Percentiles rank a stretch among this genome's conserved stretches.
phyloP scores from a whole-genome alignment of 2,888 invertebrate genomes.

The Sturmia bella region DNA sequence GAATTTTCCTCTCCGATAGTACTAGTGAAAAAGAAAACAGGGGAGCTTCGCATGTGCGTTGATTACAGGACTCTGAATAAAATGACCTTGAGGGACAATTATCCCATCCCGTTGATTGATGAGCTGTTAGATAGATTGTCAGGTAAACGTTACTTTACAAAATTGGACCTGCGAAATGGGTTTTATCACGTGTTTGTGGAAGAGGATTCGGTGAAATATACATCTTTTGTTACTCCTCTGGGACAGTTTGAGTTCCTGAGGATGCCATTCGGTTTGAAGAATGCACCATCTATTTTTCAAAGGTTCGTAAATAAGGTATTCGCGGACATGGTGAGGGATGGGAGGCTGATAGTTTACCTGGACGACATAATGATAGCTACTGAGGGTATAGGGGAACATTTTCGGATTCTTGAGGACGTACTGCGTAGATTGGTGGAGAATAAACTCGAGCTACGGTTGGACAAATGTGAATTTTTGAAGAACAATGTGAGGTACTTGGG shows the following conservation, averaged over 20 bases:
- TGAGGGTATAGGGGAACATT: conserved; percentile 44
- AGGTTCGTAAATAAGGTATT: no score
- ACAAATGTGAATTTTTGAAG: conserved; percentile 31
- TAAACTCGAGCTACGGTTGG: conserved; percentile 26
- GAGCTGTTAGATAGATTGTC: conserved; percentile 42
- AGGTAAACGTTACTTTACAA: conserved; percentile 40
- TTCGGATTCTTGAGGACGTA: conserved; percentile 42
- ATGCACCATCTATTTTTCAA: no score
- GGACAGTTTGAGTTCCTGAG: no score
- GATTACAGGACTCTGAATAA: conserved; percentile 53
- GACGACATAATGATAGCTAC: conserved; percentile 32
- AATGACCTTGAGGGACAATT: no score
- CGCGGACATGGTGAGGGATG: neutral
- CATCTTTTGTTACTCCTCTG: no score
- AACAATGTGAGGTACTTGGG: conserved; percentile 48
- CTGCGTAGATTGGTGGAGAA: conserved; percentile 29
- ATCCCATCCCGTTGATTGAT: conserved; percentile 58
- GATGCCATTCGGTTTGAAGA: no score
- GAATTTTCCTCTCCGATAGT: conserved; percentile 50
- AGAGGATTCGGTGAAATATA: neutral
- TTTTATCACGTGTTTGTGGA: conserved; percentile 46
- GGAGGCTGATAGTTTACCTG: conserved; percentile 31
- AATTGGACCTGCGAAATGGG: conserved; percentile 49
- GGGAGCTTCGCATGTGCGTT: conserved; percentile 24
- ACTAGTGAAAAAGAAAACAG: conserved; percentile 50